Evolutionary conservation across 2,888 invertebrate species (phyloP), one percentile per base, ranked within the genome.

Genomic region (Eurytoma californica): DNA sequence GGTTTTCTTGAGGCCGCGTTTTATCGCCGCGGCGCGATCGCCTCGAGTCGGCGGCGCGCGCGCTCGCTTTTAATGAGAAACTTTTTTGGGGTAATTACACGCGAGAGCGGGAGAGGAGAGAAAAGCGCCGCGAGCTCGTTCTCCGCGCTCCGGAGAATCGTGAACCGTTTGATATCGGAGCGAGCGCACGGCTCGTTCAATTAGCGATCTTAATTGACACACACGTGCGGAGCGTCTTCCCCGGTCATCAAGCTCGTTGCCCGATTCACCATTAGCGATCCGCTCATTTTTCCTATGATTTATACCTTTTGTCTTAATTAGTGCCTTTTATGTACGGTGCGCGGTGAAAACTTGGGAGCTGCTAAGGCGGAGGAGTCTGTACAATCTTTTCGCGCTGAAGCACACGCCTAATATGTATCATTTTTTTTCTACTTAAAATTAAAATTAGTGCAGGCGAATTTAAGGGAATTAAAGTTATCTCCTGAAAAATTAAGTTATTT

Each of bases 151-250:
- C 18, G 28, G 63, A 72, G 7, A 30, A 53, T 53, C 16, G n/a
- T 14, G 53, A 53, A n/a, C 13, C 53, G 53, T n/a, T 53, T 53
- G 16, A 53, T n/a, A 53, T n/a, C 13, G 16, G 53, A 61, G 39
- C 24, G 72, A n/a, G 66, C 47, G 12, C 18, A 9, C 57, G 20
- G 20, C 14, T 47, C 16, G 58, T 80, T 77, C 74, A 69, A 77
- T 80, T 74, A 70, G 9, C 69, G 60, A 61, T 70, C 74, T 80
- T 80, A 80, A 80, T 80, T 80, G 80, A 80, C 80, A 70, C 79
- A 53, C 72, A 72, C 55, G 60, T 65, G 24, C 18, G 69, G 24
- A 24, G 47, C 61, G 61, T n/a, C 13, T n/a, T 72, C 13, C 24
- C 3, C 20, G n/a, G 9, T 14, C 49, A 49, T 66, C 49, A 61